A percentile compares a stretch with the other conserved stretches of the same genome.
Conservation (phyloP, 2,888 invertebrate genomes). For the Silvanus unidentatus region DNA sequence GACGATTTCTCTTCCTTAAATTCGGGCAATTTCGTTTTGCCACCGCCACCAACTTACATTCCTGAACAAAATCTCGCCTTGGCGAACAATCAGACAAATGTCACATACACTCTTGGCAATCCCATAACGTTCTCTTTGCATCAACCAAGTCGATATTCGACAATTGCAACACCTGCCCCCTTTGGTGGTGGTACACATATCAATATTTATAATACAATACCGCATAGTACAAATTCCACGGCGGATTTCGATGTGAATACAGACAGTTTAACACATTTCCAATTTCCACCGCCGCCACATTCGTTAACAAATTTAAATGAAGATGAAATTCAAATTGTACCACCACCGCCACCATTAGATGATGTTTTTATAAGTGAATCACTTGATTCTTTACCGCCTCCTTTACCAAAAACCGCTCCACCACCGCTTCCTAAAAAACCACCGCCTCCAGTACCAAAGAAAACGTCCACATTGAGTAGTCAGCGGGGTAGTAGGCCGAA, state of each 20-base stretch:
- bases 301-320: constrained; percentile 15
- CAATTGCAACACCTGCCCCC: too few relatives aligned
- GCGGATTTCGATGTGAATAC: background rate
- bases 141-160: background rate
- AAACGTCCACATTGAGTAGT: constrained; percentile 19
- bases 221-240: too few relatives aligned
- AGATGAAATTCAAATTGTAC: constrained; percentile 24
- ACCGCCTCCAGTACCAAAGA: constrained; percentile 25
- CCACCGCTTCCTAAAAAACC: constrained; percentile 21
- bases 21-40: background rate
- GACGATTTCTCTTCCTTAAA: constrained; percentile 8
- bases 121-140: too few relatives aligned
- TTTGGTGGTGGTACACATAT: too few relatives aligned
- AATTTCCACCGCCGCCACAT: constrained; percentile 15
- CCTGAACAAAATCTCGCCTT: too few relatives aligned
- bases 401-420: constrained; percentile 21
- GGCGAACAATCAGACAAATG: too few relatives aligned
- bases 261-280: background rate
- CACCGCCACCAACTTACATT: background rate
- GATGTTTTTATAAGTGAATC: constrained; percentile 7
- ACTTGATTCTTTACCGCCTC: constrained; percentile 7
- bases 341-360: constrained; percentile 26
- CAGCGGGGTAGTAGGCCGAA: too few relatives aligned
- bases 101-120: too few relatives aligned
- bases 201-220: too few relatives aligned